Evolutionary conservation across 2,888 invertebrate genomes (phyloP), one percentile per base, ranked within the genome.

Genomic region (Xanthorhoe spadicearia): DNA sequence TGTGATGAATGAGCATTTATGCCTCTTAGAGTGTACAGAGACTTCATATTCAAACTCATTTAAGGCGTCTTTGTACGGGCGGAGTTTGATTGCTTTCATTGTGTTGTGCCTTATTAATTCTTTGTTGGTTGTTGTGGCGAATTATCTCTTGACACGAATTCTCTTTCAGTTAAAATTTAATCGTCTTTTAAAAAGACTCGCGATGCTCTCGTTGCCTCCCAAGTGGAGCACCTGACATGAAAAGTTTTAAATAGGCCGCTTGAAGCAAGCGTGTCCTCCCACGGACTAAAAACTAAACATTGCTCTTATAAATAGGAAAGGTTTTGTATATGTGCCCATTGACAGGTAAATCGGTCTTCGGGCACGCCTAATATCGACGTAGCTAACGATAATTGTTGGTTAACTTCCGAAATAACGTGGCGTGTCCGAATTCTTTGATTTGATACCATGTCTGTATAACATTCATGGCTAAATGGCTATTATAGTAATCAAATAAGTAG

Each of bases 1-100:
- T 72, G 68, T 78, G 78, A 79, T 75, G 74, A 79, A 79, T 77
- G 74, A 64, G 51, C 61, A 74, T 75, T 67, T 73, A 73, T 63
- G 67, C 71, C 70, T 75, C 68, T 74, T 59, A 68, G 72, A 73
- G 64, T 58, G 28, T 43, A 53, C 64, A 62, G 63, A 69, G 63
- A 64, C 13, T 62, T 61, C 63, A 48, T 59, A 68, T 65, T 68
- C 49, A 68, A 68, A 70, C 65, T 62, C 66, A 69, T 70, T 69
- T 64, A 53, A 61, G 50, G 8, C 62, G 65, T 64, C 66, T 68
- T 68, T 71, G 69, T 70, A 58, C 50, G 59, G 28, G 63, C 50
- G 62, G 64, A 53, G 66, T 64, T 66, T 72, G 69, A 72, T 71
- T 63, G 68, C 66, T 70, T 71, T 70, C 60, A 71, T 68, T 66